Base-by-base conservation (phyloP, 1,140 invertebrate species). In the Drosophila murphyi region DNA sequence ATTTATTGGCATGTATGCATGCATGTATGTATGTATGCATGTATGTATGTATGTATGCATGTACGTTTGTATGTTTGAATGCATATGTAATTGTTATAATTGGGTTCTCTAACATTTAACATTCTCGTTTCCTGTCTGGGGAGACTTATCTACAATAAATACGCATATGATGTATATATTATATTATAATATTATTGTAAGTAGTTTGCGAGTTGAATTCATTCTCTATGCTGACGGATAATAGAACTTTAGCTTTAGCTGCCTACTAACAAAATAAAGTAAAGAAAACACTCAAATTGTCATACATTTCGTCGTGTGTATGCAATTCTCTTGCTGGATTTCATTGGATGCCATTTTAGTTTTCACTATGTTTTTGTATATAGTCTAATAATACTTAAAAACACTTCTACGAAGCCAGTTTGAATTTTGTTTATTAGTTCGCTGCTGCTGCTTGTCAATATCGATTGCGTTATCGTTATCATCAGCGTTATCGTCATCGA, bases 331-430 rank as follows among this genome's bases (percentile, higher is more conserved):
- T 34, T 64, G 10, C 7, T 64, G 35, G 28, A 56, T 35, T 60
- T 60, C 29, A 47, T 35, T 60, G 34, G 50, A 52, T 52, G 50
- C 10, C 31, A 10, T 12, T 35, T 12, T 6, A 48, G 43, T 48
- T 48, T 48, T 63, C 50, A 55, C 29, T 68, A 68, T 35, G 12
- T 20, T 34, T 37, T 12, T 45, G 28, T 54, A 56, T 70, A 63
- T 80, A 89, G 57, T 68, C 85, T 88, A 88, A 72, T 89, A 89
- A 89, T 89, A 89, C 80, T 85, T 89, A 89, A 89, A 89, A 89
- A 89, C 85, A 89, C 85, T 89, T 89, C 85, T 89, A 85, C 85
- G 85, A 89, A 89, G 85, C 85, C 86, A 79, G 85, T 89, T 89
- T 85, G 80, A 78, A 85, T 89, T 89, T 50, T 71, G 20, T 73